Evolutionary conservation across 2,888 invertebrate genomes (phyloP).

Genomic region (Cosmia trapezina): DNA sequence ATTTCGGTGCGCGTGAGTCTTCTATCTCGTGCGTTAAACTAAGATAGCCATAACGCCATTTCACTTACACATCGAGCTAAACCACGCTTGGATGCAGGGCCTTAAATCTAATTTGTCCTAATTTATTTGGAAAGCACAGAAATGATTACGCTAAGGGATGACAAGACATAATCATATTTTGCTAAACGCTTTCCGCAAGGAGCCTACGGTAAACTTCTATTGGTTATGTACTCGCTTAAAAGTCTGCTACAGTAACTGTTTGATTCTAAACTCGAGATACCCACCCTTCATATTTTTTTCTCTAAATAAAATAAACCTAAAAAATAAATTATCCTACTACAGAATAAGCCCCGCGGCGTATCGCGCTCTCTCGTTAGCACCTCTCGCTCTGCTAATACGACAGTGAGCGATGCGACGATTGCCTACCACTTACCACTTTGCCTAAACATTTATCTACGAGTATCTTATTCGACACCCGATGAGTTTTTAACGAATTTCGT

Average conservation of each 20-base stretch:
- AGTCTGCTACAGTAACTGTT: not conserved
- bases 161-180: constrained; percentile 21
- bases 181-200: not conserved
- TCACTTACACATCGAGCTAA: too few species aligned
- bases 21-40: too few species aligned
- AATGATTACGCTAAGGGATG: constrained; percentile 28
- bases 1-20: too few species aligned
- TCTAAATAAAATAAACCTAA: not conserved
- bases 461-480: constrained; percentile 55
- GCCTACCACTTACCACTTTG: constrained; percentile 60
- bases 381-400: constrained; percentile 70
- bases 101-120: constrained; percentile 35
- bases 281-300: not conserved
- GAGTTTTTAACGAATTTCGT: constrained; percentile 56
- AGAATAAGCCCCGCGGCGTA: constrained; percentile 41
- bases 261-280: not conserved
- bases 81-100: too few species aligned
- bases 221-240: too few species aligned
- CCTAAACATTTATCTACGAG: constrained; percentile 63
- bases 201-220: too few species aligned
- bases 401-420: constrained; percentile 73
- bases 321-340: not conserved
- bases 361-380: constrained; percentile 62
- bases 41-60: too few species aligned
- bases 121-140: constrained; percentile 34